Conservation (phyloP, 1,140 invertebrate species). For the Luehdorfia chinensis region DNA sequence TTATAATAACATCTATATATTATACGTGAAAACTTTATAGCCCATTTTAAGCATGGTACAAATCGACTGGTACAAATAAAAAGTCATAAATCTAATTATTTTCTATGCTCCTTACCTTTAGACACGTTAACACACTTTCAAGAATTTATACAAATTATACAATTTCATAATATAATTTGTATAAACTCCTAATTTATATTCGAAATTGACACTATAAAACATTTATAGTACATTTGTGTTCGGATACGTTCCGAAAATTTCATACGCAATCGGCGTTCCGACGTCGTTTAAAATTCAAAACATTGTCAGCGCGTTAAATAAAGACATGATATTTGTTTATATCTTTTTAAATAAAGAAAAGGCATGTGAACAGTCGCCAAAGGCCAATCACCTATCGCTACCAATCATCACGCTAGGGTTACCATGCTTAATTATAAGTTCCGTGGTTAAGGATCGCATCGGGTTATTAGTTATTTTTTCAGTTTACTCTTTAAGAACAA, state of each 20-base stretch:
- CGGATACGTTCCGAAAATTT: neutral
- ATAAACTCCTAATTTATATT: conserved; percentile 31
- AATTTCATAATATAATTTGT: conserved; percentile 17
- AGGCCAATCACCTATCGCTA: conserved; percentile 8
- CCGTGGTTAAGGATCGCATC: no score
- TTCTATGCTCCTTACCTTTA: no score
- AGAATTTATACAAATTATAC: conserved; percentile 10
- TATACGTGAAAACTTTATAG: no score
- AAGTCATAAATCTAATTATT: no score
- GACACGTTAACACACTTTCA: conserved; percentile 11
- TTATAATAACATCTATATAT: no score
- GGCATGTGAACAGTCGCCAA: conserved; percentile 5
- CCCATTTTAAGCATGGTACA: no score
- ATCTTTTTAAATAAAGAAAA: conserved; percentile 1
- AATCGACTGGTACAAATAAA: no score
- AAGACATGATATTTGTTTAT: conserved; percentile 10
- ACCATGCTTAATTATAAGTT: neutral
- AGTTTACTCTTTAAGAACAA: neutral
- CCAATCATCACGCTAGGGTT: conserved; percentile 4
- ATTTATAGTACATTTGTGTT: conserved; percentile 17
- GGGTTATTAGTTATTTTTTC: no score
- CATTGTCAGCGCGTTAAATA: conserved; percentile 4
- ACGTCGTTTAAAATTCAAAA: conserved; percentile 20
- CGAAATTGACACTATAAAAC: conserved; percentile 18
- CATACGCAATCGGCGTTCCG: conserved; percentile 1